Conservation (phyloP, 92 coral and sea anemone species). For the Isaurus tuberculatus region DNA sequence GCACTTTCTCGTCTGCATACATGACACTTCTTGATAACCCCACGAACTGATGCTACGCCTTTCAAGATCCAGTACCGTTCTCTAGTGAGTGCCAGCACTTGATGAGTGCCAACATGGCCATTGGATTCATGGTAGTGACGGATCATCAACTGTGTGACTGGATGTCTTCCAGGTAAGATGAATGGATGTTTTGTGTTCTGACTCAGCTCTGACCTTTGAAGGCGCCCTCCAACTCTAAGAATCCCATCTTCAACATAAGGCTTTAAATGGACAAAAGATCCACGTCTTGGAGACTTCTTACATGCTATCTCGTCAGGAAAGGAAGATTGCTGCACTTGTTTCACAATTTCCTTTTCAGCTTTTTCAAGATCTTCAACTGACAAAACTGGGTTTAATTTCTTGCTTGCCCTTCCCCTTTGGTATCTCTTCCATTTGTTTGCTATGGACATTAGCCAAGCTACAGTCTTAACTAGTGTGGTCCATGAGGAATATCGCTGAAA, state of each 20-base stretch:
- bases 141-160: slow-evolving; percentile 57
- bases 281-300: slow-evolving; percentile 20
- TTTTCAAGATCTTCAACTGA: slow-evolving; percentile 50
- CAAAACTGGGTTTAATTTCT: neutral
- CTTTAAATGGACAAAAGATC: slow-evolving; percentile 56
- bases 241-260: slow-evolving; percentile 60
- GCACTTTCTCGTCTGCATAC: slow-evolving; percentile 58
- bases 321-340: slow-evolving; percentile 56
- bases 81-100: slow-evolving; percentile 57
- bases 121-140: slow-evolving; percentile 55
- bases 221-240: slow-evolving; percentile 61
- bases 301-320: slow-evolving; percentile 55
- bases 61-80: slow-evolving; percentile 61
- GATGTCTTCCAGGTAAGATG: slow-evolving; percentile 63
- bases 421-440: slow-evolving; percentile 25
- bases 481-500: slow-evolving; percentile 56
- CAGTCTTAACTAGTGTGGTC: slow-evolving; percentile 53
- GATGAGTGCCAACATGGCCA: slow-evolving; percentile 66
- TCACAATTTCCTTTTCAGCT: slow-evolving; percentile 58
- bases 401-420: neutral
- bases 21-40: slow-evolving; percentile 55
- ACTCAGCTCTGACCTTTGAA: slow-evolving; percentile 53
- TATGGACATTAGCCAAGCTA: slow-evolving; percentile 55
- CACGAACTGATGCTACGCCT: slow-evolving; percentile 55
- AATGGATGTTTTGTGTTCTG: slow-evolving; percentile 60